phyloP scores from a whole-genome alignment of 2,888 invertebrate species.

The Synergus japonicus region DNA sequence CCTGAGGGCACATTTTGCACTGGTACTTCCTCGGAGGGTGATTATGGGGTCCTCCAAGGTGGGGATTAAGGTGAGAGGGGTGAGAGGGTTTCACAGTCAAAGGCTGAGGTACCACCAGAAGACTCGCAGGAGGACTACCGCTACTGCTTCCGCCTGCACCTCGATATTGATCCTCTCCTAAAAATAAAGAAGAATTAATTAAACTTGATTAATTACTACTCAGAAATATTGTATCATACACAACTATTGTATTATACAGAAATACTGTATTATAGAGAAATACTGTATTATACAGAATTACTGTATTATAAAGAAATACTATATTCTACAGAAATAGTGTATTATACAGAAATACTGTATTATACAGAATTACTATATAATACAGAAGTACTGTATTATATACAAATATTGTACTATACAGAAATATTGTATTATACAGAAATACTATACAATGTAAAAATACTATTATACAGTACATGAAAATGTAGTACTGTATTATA shows the following conservation, averaged over 20 bases:
- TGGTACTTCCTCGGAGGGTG: constrained; percentile 88
- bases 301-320: background rate
- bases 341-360: background rate
- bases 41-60: constrained; percentile 75
- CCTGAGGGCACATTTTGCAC: constrained; percentile 98
- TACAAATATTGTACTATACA: background rate
- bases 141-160: constrained; percentile 78
- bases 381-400: background rate
- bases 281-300: background rate
- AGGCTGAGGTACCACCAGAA: constrained; percentile 94
- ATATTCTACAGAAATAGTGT: background rate
- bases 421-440: no score
- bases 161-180: constrained; percentile 76
- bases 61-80: constrained; percentile 76
- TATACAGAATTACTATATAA: background rate
- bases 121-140: constrained; percentile 81
- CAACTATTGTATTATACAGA: background rate
- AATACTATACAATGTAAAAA: no score
- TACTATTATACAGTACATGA: no score
- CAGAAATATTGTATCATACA: background rate
- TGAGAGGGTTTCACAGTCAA: constrained; percentile 75
- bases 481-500: no score
- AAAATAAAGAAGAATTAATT: constrained; percentile 43
- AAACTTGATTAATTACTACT: background rate
- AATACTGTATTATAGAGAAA: no score